These are phyloP conservation scores for Sebastes oblongus DNA, from an alignment of 2,797 vertebrate species.

Conservation along the genomic window DNA sequence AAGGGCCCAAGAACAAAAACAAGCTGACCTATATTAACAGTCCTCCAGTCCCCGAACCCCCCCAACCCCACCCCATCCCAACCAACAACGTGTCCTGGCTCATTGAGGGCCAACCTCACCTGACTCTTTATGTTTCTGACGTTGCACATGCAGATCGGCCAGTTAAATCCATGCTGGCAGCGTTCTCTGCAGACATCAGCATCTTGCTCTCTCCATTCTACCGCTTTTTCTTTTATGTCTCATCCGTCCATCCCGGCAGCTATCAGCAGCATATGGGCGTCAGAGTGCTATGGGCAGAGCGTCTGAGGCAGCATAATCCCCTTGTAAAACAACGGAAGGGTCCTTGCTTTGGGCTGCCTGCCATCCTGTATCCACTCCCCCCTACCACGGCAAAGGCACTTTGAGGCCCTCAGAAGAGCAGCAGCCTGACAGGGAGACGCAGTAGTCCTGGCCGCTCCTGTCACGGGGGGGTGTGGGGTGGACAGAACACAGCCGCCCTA, in stretches of 20 bases:
- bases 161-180: slow-evolving; percentile 18
- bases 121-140: slow-evolving; percentile 12
- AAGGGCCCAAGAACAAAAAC: slow-evolving; percentile 39
- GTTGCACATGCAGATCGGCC: not conserved
- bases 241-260: slow-evolving; percentile 19
- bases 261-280: slow-evolving; percentile 56
- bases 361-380: slow-evolving; percentile 36
- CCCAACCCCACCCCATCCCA: no score
- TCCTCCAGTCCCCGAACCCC: not conserved
- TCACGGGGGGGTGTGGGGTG: not conserved
- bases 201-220: slow-evolving; percentile 18
- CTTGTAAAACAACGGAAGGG: slow-evolving; percentile 69
- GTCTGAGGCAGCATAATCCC: slow-evolving; percentile 71
- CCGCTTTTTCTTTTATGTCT: not conserved
- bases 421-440: slow-evolving; percentile 25
- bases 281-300: slow-evolving; percentile 51
- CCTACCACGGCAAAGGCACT: slow-evolving; percentile 11
- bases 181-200: slow-evolving; percentile 34
- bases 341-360: slow-evolving; percentile 50
- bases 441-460: slow-evolving; percentile 32
- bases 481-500: slow-evolving; percentile 12
- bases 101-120: slow-evolving; percentile 7
- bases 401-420: slow-evolving; percentile 23
- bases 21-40: slow-evolving; percentile 45
- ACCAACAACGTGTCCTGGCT: not conserved